Evolutionary conservation across 2,888 invertebrate genomes (phyloP).

Genomic region (Oligia latruncula): DNA sequence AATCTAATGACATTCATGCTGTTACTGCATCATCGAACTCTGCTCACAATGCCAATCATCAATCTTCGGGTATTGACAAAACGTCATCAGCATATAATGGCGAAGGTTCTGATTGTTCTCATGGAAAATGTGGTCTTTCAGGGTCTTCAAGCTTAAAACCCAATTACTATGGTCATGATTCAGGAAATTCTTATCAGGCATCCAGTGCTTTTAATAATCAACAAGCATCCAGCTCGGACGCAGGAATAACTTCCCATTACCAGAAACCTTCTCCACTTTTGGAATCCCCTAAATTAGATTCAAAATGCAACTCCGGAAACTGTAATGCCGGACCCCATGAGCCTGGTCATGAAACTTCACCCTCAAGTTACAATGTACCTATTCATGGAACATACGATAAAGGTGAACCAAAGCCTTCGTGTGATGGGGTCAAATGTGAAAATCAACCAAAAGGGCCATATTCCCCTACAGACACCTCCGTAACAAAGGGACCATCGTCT

Average conservation of each 20-base stretch:
- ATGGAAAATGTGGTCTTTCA: conserved; percentile 56
- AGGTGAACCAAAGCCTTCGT: conserved; percentile 39
- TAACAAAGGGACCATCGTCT: conserved; percentile 27
- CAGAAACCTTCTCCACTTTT: conserved; percentile 75
- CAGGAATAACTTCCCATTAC: conserved; percentile 53
- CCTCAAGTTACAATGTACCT: conserved; percentile 63
- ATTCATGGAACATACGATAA: conserved; percentile 50
- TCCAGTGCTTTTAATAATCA: conserved; percentile 60
- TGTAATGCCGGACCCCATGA: conserved; percentile 59
- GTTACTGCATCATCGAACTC: conserved; percentile 44
- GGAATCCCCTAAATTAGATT: conserved; percentile 76
- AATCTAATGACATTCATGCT: conserved; percentile 57
- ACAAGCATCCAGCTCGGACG: conserved; percentile 42
- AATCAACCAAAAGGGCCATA: conserved; percentile 42
- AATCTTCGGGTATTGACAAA: conserved; percentile 38
- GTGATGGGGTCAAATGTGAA: conserved; percentile 58
- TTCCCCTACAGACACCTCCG: conserved; percentile 25
- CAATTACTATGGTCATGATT: conserved; percentile 40
- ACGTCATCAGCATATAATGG: conserved; percentile 19
- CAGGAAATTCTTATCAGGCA: conserved; percentile 62
- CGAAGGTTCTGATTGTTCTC: conserved; percentile 48
- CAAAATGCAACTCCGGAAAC: conserved; percentile 64
- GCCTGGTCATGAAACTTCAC: conserved; percentile 39
- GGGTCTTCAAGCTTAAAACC: conserved; percentile 29
- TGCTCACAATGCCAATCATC: conserved; percentile 39